Conservation (phyloP, 2,797 vertebrate genomes). For the Hafferia zeledoni region DNA sequence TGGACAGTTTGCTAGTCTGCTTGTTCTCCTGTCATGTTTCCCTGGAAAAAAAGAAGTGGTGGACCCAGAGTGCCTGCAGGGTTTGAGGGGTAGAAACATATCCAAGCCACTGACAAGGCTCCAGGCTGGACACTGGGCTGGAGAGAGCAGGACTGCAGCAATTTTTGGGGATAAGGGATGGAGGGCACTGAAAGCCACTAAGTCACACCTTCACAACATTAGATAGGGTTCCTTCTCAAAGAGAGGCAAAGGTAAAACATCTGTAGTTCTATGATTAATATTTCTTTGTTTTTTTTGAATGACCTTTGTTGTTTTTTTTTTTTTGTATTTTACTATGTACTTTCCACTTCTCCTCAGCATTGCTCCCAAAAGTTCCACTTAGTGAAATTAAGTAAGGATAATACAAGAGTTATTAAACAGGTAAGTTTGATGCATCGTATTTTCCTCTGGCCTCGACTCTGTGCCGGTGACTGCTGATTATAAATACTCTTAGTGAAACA, state of each 20-base stretch:
- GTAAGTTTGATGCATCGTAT: not conserved
- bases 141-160: not conserved
- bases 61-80: not conserved
- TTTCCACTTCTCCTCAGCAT: not conserved
- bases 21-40: not conserved
- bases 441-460: not conserved
- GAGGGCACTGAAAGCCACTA: not conserved
- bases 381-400: slow-evolving; percentile 9
- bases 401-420: slow-evolving; percentile 3
- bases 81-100: not conserved
- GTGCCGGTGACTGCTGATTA: slow-evolving; percentile 60
- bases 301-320: not conserved
- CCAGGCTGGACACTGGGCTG: not conserved
- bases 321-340: not conserved
- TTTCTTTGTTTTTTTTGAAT: not conserved
- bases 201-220: not conserved
- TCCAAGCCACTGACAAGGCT: not conserved
- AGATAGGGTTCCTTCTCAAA: fast-evolving
- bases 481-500: slow-evolving; percentile 58
- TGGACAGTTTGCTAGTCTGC: not conserved
- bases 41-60: not conserved
- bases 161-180: not conserved
- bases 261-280: not conserved
- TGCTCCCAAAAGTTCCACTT: not conserved
- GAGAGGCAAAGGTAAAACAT: not conserved